Evolutionary conservation across 2,113 vertebrate species (phyloP).

Genomic region (Bufo bufo): DNA sequence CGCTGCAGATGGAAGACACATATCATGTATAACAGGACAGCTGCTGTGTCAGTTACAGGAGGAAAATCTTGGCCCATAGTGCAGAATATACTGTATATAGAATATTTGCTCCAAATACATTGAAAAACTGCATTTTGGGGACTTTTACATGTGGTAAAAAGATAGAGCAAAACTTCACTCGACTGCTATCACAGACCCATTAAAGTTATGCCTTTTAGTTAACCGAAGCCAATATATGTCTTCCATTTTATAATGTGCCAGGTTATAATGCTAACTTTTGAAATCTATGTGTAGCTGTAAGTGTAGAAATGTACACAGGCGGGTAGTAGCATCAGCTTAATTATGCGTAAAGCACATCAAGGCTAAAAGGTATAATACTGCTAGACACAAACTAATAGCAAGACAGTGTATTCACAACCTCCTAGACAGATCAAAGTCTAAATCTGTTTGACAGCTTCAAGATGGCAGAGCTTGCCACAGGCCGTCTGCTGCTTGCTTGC

Average conservation of each 20-base stretch:
- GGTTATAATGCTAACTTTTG: not conserved
- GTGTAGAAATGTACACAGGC: not conserved
- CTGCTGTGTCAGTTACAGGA: too few species aligned
- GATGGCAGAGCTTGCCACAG: constrained; percentile 84
- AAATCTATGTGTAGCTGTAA: not conserved
- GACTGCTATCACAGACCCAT: not conserved
- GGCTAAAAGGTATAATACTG: constrained; percentile 72
- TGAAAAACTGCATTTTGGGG: too few species aligned
- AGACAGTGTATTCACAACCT: constrained; percentile 70
- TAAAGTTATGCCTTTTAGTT: not conserved
- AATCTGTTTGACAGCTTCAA: constrained; percentile 92
- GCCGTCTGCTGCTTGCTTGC: constrained; percentile 73
- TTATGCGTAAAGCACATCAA: constrained; percentile 68
- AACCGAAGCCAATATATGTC: not conserved
- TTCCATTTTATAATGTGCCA: not conserved
- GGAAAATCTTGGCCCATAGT: too few species aligned
- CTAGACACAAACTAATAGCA: constrained; percentile 65
- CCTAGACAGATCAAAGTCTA: constrained; percentile 80
- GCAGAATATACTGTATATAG: too few species aligned
- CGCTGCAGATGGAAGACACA: too few species aligned
- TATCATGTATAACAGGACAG: too few species aligned
- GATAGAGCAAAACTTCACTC: not conserved
- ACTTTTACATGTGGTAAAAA: too few species aligned
- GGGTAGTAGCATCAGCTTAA: constrained; percentile 57
- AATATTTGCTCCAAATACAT: too few species aligned